Base-by-base conservation (phyloP, 2,113 vertebrate species). In the Agapornis roseicollis region DNA sequence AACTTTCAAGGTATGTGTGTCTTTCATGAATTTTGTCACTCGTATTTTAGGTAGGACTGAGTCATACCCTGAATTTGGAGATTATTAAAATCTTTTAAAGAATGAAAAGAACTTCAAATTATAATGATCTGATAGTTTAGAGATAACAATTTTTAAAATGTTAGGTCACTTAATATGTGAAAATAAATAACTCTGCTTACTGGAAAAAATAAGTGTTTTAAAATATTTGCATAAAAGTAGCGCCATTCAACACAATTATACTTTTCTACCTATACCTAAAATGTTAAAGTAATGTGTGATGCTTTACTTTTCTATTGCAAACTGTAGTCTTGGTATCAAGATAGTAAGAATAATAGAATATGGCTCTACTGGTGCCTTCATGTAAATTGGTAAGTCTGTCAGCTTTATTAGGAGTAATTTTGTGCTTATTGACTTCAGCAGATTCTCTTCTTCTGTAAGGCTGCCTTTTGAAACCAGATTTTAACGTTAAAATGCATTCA, bases 151-250 rank as follows among this genome's bases (percentile, higher is more conserved):
- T 58, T 91, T 89, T 81, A n/a, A 89, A 87, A 53, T 70, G 9
- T 13, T 61, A 46, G 16, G 89, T 89, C 61, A 24, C 11, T 70
- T 3, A 0, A 23, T 80, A 50, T 13, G 8, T 64, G 50, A 2
- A 7, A 53, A 81, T 56, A 70, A 88, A 64, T 77, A 80, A 83
- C 58, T 53, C 56, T n/a, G 6, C 11, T 83, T 77, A 52, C 11
- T 0, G 1, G 44, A 70, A 81, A 63, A 58, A 55, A 20, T 17
- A 6, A 0, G 2, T 6, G 0, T 1, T 90, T 77, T 60, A 28
- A 52, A 77, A 88, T 64, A 47, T 60, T 80, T 90, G 29, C 18
- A 29, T 83, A 8, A 92, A 76, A 79, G 46, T 53, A 46, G 13
- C 37, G 11, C 28, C 90, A 5, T 35, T 80, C 35, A 80, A 64